Percentiles rank a stretch among this genome's conserved stretches.
Evolutionary conservation across 1,140 invertebrate species (phyloP).

Genomic region (Drosophila leontia): DNA sequence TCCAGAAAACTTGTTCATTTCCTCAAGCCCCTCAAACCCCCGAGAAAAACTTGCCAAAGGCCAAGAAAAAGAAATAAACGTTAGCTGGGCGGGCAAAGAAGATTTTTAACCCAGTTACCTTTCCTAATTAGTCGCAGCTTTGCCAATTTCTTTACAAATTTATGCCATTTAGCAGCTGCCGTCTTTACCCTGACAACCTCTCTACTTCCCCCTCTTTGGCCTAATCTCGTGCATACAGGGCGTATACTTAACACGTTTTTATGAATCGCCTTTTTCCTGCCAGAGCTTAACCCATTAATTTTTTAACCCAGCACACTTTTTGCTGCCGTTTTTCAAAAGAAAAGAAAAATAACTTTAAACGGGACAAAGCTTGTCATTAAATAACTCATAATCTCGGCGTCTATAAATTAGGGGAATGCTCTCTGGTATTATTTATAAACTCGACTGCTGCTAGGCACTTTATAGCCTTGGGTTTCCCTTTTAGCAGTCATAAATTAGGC

Average conservation of each 20-base stretch:
- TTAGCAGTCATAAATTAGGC: conserved; percentile 66
- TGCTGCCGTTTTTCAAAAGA: neutral
- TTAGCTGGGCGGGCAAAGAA: neutral
- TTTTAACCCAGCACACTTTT: neutral
- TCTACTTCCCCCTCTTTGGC: neutral
- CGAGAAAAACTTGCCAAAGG: neutral
- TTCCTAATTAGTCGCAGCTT: conserved; percentile 51
- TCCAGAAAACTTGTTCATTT: conserved; percentile 8
- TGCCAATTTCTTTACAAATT: conserved; percentile 58
- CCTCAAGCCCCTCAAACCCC: neutral
- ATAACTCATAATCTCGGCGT: conserved; percentile 17
- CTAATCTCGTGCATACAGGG: conserved; percentile 32
- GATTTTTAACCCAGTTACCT: conserved; percentile 54
- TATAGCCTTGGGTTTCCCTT: conserved; percentile 21
- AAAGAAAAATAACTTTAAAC: neutral
- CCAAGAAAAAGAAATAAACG: conserved; percentile 14
- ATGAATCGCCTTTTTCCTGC: conserved; percentile 48
- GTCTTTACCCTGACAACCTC: neutral
- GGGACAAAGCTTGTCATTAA: conserved; percentile 8
- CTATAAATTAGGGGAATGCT: conserved; percentile 22
- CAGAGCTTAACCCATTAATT: conserved; percentile 10
- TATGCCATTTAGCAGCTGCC: conserved; percentile 38
- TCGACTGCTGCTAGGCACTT: neutral
- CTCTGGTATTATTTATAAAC: conserved; percentile 11
- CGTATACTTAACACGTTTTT: conserved; percentile 57